Evolutionary conservation across 2,888 invertebrate genomes (phyloP).

Genomic region (Cantharis flavilabris): DNA sequence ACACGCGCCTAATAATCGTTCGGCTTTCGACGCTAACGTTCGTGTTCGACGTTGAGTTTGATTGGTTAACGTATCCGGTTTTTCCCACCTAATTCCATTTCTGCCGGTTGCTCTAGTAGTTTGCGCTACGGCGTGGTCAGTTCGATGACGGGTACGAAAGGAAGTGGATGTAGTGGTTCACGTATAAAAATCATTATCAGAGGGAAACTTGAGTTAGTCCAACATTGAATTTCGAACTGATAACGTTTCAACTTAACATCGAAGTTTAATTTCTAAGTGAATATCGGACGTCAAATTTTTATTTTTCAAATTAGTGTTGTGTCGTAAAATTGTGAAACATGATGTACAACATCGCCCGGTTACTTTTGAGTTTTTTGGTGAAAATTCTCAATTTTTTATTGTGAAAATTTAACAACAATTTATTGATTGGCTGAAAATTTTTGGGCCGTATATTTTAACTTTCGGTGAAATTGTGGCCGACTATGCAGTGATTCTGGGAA

Average conservation of each 20-base stretch:
- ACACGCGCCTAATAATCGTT: slow-evolving; percentile 44
- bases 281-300: not conserved
- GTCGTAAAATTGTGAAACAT: slow-evolving; percentile 21
- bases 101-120: slow-evolving; percentile 44
- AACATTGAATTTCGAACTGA: not conserved
- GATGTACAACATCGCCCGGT: slow-evolving; percentile 6
- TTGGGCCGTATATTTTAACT: not conserved
- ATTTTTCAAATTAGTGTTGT: slow-evolving; percentile 3
- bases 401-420: not conserved
- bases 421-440: slow-evolving; percentile 8
- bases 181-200: not conserved
- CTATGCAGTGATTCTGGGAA: slow-evolving; percentile 15
- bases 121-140: slow-evolving; percentile 46
- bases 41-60: slow-evolving; percentile 30
- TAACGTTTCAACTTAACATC: not conserved
- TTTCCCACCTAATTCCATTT: slow-evolving; percentile 34
- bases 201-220: not conserved
- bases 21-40: slow-evolving; percentile 31
- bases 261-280: not conserved
- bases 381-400: not conserved
- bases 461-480: not conserved
- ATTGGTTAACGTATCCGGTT: slow-evolving; percentile 20
- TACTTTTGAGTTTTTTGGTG: slow-evolving; percentile 4
- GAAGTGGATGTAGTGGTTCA: not conserved
- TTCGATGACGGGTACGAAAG: slow-evolving; percentile 36